These are phyloP conservation scores for Syrphus vitripennis DNA, from an alignment of 2,888 invertebrate genomes.

Conservation along the genomic window DNA sequence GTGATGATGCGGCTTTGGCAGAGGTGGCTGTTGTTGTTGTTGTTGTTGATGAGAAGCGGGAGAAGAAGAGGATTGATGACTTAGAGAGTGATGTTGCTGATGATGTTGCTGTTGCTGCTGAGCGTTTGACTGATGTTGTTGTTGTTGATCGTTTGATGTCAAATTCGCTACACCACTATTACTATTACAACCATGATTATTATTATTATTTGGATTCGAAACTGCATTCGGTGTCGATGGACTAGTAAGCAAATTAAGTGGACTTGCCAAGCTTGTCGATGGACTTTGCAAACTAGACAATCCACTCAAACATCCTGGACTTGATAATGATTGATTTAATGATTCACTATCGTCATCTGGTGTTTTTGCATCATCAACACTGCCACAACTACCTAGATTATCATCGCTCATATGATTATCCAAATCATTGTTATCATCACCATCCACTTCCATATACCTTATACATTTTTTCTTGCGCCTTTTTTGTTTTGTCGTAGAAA, in stretches of 20 bases:
- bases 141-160: slow-evolving; percentile 53
- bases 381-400: slow-evolving; percentile 90
- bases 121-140: slow-evolving; percentile 58
- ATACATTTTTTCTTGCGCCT: slow-evolving; percentile 99
- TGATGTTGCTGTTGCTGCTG: slow-evolving; percentile 44
- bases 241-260: slow-evolving; percentile 87
- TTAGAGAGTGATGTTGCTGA: slow-evolving; percentile 65
- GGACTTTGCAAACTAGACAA: slow-evolving; percentile 87
- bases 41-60: slow-evolving; percentile 66
- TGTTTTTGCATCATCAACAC: slow-evolving; percentile 87
- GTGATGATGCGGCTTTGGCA: slow-evolving; percentile 39
- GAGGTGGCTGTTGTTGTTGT: slow-evolving; percentile 52
- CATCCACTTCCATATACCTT: slow-evolving; percentile 94
- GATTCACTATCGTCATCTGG: slow-evolving; percentile 87
- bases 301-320: slow-evolving; percentile 86
- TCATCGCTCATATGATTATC: slow-evolving; percentile 85
- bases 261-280: slow-evolving; percentile 89
- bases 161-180: slow-evolving; percentile 53
- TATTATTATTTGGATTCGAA: slow-evolving; percentile 36
- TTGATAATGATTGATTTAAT: slow-evolving; percentile 83
- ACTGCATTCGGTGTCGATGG: slow-evolving; percentile 81
- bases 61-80: slow-evolving; percentile 64
- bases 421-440: slow-evolving; percentile 77
- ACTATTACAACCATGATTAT: slow-evolving; percentile 37
- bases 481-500: slow-evolving; percentile 76